Conservation (phyloP, 2,888 invertebrate species). For the Rotaria socialis region DNA sequence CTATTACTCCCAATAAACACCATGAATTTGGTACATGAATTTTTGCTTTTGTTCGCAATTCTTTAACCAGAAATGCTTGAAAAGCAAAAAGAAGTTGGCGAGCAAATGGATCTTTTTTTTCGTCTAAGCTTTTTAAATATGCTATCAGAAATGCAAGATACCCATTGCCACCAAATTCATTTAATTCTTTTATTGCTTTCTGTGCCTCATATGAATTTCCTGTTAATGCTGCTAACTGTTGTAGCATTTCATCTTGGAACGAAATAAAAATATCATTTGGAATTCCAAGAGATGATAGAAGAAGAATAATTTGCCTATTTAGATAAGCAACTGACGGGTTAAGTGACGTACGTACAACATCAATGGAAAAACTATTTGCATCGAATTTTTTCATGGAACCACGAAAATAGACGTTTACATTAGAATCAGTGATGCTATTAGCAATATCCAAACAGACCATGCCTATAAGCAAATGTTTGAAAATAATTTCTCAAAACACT, state of each 20-base stretch:
- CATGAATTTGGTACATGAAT: not conserved
- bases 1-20: not conserved
- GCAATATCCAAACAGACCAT: not conserved
- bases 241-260: slow-evolving; percentile 35
- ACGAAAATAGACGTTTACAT: not conserved
- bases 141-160: not conserved
- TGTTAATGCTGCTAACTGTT: not conserved
- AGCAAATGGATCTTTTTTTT: not conserved
- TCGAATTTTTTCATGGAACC: not conserved
- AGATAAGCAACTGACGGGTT: not conserved
- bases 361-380: not conserved
- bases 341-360: slow-evolving; percentile 6
- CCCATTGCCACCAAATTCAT: not conserved
- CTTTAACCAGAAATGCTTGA: not conserved
- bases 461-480: not conserved
- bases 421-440: not conserved
- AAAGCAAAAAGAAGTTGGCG: not conserved
- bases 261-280: not conserved
- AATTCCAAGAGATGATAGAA: slow-evolving; percentile 37
- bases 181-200: not conserved
- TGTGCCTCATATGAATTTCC: not conserved
- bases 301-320: slow-evolving; percentile 42
- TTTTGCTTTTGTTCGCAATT: not conserved
- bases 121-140: not conserved
- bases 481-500: not conserved